Evolutionary conservation across 2,797 vertebrate genomes (phyloP).

Genomic region (Catharus ustulatus): DNA sequence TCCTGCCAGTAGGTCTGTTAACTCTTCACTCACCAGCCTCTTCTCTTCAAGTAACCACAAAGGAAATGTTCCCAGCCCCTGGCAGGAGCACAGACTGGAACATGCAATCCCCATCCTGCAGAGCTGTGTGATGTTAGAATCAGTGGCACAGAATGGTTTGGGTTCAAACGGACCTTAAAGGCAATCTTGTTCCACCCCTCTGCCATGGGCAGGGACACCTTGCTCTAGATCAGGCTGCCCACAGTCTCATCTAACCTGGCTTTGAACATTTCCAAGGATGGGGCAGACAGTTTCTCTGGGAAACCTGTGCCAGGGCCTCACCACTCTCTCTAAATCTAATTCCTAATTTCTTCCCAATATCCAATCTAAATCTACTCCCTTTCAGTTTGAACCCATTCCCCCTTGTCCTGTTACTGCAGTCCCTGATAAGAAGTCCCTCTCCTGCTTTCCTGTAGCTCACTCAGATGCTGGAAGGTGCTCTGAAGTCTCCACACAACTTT

Average conservation of each 20-base stretch:
- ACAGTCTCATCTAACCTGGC: neutral
- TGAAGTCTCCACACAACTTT: neutral
- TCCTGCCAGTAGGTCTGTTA: constrained; percentile 3
- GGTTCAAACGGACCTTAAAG: neutral
- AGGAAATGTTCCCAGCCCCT: neutral
- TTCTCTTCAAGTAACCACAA: neutral
- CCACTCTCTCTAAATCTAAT: neutral
- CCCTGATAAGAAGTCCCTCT: neutral
- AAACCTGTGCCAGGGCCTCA: neutral
- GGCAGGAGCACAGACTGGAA: neutral
- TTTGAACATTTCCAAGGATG: neutral
- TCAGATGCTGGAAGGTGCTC: neutral
- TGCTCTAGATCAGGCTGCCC: neutral
- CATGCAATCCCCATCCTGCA: neutral
- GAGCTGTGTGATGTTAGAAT: neutral
- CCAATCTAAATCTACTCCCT: neutral
- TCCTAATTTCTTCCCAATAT: neutral
- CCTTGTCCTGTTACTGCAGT: neutral
- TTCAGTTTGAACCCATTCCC: neutral
- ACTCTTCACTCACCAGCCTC: neutral
- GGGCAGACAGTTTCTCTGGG: neutral
- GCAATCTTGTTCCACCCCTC: rapidly evolving
- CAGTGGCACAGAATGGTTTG: neutral
- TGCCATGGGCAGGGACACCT: neutral
- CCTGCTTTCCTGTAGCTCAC: neutral